A percentile compares a stretch with the other conserved stretches of the same genome.
phyloP scores from a whole-genome alignment of 2,888 invertebrate genomes.

The Trichopria drosophilae region DNA sequence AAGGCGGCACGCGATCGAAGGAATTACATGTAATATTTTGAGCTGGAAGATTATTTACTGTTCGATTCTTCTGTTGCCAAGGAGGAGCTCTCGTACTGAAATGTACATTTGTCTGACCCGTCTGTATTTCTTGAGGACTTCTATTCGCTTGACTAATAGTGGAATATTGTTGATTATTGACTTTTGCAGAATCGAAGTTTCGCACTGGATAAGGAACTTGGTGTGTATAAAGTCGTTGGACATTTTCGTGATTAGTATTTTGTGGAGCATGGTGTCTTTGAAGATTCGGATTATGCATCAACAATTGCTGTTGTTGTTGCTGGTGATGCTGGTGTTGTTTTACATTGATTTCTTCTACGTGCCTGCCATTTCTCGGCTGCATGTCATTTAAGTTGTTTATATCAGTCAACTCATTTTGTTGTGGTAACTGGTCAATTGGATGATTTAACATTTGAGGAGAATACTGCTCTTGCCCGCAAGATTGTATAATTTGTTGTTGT shows the following conservation, averaged over 20 bases:
- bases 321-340: constrained; percentile 48
- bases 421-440: constrained; percentile 52
- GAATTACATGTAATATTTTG: constrained; percentile 60
- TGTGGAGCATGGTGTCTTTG: constrained; percentile 51
- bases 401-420: constrained; percentile 44
- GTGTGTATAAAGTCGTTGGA: constrained; percentile 49
- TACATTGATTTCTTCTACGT: constrained; percentile 46
- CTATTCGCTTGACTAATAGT: constrained; percentile 45
- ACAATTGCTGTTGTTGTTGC: constrained; percentile 42
- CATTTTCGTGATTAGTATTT: constrained; percentile 47
- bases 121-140: constrained; percentile 37
- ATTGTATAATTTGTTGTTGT: constrained; percentile 53
- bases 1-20: constrained; percentile 73
- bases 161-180: constrained; percentile 44
- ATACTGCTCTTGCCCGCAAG: constrained; percentile 51
- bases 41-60: constrained; percentile 33
- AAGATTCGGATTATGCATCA: constrained; percentile 49
- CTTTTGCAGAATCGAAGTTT: constrained; percentile 54
- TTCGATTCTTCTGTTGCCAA: constrained; percentile 61
- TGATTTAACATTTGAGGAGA: constrained; percentile 53
- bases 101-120: constrained; percentile 46
- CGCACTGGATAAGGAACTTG: constrained; percentile 48
- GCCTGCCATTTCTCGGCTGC: constrained; percentile 40
- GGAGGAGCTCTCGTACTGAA: constrained; percentile 62
- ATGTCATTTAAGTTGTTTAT: constrained; percentile 48